Conservation (phyloP, 2,888 invertebrate genomes). For the Baronia brevicornis region DNA sequence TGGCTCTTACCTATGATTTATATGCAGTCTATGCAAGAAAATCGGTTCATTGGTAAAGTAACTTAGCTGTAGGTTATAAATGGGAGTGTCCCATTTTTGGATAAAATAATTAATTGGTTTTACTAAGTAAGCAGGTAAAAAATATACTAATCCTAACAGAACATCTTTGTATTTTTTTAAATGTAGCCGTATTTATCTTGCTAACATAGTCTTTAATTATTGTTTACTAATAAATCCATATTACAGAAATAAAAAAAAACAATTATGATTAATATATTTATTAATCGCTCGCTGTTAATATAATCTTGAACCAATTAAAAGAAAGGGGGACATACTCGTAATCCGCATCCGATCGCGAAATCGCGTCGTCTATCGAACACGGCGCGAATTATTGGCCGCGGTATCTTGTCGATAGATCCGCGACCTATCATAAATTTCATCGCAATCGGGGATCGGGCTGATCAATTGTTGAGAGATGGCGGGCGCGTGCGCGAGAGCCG, state of each 20-base stretch:
- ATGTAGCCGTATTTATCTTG: too few relatives aligned
- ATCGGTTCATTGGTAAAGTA: too few relatives aligned
- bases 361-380: constrained; percentile 31
- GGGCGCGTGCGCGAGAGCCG: constrained; percentile 26
- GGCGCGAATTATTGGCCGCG: constrained; percentile 36
- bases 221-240: too few relatives aligned
- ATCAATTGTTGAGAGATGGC: constrained; percentile 50
- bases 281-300: neutral
- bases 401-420: constrained; percentile 63
- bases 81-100: too few relatives aligned
- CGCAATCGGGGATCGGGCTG: constrained; percentile 67
- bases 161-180: too few relatives aligned
- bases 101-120: too few relatives aligned
- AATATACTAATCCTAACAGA: too few relatives aligned
- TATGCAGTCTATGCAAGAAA: too few relatives aligned
- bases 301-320: neutral
- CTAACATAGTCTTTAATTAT: too few relatives aligned
- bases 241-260: constrained; percentile 1
- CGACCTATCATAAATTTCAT: constrained; percentile 70
- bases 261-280: neutral
- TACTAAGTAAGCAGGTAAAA: too few relatives aligned
- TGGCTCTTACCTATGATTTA: too few relatives aligned
- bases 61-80: too few relatives aligned
- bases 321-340: constrained; percentile 1
- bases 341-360: constrained; percentile 1